phyloP scores from a whole-genome alignment of 2,888 invertebrate species.

The Gerosis bhagava region DNA sequence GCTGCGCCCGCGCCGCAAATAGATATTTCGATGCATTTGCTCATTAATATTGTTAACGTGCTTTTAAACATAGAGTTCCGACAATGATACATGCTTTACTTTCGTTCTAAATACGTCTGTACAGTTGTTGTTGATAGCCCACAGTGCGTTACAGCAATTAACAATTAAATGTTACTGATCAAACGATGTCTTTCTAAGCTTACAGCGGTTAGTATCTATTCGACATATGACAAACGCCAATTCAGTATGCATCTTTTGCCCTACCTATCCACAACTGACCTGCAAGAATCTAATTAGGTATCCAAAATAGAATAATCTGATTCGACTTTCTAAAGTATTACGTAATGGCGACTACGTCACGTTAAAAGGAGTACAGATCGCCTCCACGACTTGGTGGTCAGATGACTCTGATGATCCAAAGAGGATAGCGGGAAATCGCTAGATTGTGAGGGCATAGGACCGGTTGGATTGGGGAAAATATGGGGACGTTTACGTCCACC shows the following conservation, averaged over 20 bases:
- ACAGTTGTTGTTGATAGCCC: constrained; percentile 22
- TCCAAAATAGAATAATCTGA: too few species aligned
- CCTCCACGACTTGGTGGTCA: too few species aligned
- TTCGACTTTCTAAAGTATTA: too few species aligned
- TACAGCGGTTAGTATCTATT: constrained; percentile 14
- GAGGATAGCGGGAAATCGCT: too few species aligned
- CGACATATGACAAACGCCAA: constrained; percentile 16
- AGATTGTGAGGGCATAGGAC: too few species aligned
- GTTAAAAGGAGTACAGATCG: too few species aligned
- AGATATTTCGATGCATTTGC: constrained; percentile 31
- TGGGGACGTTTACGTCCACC: too few species aligned
- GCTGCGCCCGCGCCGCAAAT: constrained; percentile 21
- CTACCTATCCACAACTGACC: too few species aligned
- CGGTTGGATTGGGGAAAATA: too few species aligned
- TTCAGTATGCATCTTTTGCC: neutral
- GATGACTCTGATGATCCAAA: too few species aligned
- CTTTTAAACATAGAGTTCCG: constrained; percentile 26
- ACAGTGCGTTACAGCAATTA: constrained; percentile 20
- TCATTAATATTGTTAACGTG: constrained; percentile 28
- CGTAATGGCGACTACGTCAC: too few species aligned
- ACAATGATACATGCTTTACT: constrained; percentile 27
- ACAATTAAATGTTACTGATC: constrained; percentile 26
- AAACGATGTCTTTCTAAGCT: constrained; percentile 21
- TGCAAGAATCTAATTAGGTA: neutral
- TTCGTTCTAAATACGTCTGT: constrained; percentile 27